phyloP scores from a whole-genome alignment of 2,888 invertebrate species.

The Eucera pruinosa region DNA sequence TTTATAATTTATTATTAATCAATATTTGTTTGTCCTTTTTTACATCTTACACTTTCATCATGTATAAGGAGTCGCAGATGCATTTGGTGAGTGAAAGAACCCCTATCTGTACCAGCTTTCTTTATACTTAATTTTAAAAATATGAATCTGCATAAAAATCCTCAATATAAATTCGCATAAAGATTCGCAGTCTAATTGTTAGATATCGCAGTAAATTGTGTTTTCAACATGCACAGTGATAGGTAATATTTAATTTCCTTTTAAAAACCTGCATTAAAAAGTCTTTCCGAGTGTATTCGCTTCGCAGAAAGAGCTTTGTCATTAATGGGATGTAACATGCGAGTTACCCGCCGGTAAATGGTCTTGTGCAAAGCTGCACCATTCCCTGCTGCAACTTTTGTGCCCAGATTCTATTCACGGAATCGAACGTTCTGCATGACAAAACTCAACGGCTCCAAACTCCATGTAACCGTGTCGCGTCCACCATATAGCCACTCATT shows the following conservation, averaged over 20 bases:
- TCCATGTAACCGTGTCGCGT: background rate
- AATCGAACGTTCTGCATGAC: background rate
- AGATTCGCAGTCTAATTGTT: no score
- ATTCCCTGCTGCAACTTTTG: background rate
- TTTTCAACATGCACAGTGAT: conserved; percentile 1
- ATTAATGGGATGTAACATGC: conserved; percentile 2
- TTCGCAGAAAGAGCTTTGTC: background rate
- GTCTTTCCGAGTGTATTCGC: background rate
- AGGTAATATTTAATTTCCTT: conserved; percentile 11
- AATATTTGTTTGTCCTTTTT: no score
- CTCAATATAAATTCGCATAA: no score
- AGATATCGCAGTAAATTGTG: no score
- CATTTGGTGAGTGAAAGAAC: no score
- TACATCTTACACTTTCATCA: no score
- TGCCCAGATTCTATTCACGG: background rate
- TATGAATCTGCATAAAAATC: no score
- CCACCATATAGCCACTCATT: background rate
- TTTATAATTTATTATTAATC: no score
- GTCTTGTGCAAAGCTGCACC: background rate
- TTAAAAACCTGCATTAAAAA: background rate
- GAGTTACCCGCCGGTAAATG: background rate
- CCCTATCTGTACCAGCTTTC: no score
- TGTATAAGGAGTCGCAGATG: no score
- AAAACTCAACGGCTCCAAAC: background rate
- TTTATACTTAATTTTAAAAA: no score